A percentile compares a stretch with the other conserved stretches of the same genome.
Conservation (phyloP, 2,888 invertebrate genomes). For the Epinotia demarniana region DNA sequence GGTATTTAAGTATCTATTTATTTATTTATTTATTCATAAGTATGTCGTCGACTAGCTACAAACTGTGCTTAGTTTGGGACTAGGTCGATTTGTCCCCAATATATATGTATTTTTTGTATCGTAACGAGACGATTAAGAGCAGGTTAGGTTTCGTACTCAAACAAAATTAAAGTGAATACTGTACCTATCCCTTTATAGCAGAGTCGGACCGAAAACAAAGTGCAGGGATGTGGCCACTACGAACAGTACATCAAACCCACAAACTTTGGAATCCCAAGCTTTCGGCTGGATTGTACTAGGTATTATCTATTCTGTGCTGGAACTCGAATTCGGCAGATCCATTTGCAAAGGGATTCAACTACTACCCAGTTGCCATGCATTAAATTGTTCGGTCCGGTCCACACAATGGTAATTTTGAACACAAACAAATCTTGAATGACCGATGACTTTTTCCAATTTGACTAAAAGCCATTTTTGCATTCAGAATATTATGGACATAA, state of each 20-base stretch:
- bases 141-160: not conserved
- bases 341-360: constrained; percentile 17
- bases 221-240: constrained; percentile 1
- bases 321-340: constrained; percentile 5
- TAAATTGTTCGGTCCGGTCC: not conserved
- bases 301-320: too few species aligned
- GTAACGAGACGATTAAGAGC: too few species aligned
- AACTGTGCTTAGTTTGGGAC: too few species aligned
- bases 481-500: not conserved
- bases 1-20: too few species aligned
- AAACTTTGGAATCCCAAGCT: constrained; percentile 28
- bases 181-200: not conserved
- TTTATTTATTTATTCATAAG: too few species aligned
- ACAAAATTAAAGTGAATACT: not conserved
- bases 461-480: constrained; percentile 35
- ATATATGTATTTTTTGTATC: too few species aligned
- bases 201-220: not conserved
- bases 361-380: not conserved
- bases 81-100: too few species aligned
- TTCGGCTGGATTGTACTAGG: too few species aligned
- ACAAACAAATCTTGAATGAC: constrained; percentile 27
- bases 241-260: constrained; percentile 8
- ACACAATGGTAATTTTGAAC: constrained; percentile 15
- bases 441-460: constrained; percentile 26
- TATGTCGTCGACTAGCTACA: too few species aligned